phyloP scores from a whole-genome alignment of 2,797 vertebrate genomes.

The Lithobates sylvaticus region DNA sequence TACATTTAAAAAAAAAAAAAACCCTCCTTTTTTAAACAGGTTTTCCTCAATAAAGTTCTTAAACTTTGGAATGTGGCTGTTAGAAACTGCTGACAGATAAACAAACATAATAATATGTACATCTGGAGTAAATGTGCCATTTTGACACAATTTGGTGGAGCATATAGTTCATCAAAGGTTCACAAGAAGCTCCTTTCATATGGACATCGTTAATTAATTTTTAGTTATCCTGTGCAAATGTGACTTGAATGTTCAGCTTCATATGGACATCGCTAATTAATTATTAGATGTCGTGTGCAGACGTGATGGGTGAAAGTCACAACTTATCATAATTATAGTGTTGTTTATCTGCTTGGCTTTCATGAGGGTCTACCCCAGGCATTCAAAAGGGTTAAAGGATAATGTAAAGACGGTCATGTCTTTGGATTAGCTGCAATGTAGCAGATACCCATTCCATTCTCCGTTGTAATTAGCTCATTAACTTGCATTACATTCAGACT shows the following conservation, averaged over 20 bases:
- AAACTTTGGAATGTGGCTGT: not conserved
- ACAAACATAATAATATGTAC: not conserved
- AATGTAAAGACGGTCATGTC: conserved; percentile 12
- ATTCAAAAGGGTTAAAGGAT: not conserved
- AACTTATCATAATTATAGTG: not conserved
- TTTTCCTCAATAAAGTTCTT: too few species aligned
- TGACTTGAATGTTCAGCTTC: not conserved
- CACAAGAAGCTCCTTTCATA: not conserved
- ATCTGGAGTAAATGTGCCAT: not conserved
- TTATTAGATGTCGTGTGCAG: not conserved
- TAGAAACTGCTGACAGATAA: not conserved
- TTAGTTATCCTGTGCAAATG: not conserved
- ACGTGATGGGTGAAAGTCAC: not conserved
- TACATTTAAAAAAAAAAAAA: too few species aligned
- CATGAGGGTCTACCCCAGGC: not conserved
- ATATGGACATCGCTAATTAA: not conserved
- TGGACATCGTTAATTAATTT: not conserved
- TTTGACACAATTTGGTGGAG: not conserved
- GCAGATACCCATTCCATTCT: conserved; percentile 15
- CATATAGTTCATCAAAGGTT: not conserved
- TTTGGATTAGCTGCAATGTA: conserved; percentile 13
- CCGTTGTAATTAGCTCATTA: conserved; percentile 44
- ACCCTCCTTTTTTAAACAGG: too few species aligned
- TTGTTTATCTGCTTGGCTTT: not conserved
- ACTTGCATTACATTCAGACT: conserved; percentile 35